phyloP scores from a whole-genome alignment of 2,888 invertebrate species.

The Branchellion lobata region DNA sequence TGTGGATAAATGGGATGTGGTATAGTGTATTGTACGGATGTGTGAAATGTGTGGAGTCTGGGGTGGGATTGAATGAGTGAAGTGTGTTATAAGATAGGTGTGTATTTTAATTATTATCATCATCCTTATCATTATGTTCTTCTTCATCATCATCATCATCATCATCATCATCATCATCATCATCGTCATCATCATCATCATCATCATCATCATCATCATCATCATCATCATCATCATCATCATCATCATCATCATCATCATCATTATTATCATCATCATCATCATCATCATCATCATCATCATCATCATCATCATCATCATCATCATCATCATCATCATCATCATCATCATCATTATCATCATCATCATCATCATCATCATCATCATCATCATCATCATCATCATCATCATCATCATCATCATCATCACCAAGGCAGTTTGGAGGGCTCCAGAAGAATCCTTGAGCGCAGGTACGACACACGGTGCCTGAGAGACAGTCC shows the following conservation, averaged over 20 bases:
- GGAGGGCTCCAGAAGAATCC: constrained; percentile 7
- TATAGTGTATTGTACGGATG: too few relatives aligned
- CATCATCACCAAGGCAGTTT: background rate
- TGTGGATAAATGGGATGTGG: too few relatives aligned
- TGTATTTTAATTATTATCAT: too few relatives aligned
- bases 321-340: background rate
- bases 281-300: background rate
- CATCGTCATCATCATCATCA: background rate
- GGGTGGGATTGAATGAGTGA: too few relatives aligned
- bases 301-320: constrained; percentile 1
- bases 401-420: constrained; percentile 15
- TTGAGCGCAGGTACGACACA: background rate
- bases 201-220: constrained; percentile 14
- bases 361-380: background rate
- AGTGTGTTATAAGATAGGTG: background rate
- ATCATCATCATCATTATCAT: constrained; percentile 5
- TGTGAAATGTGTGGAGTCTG: too few relatives aligned
- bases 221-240: constrained; percentile 30
- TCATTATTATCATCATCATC: constrained; percentile 8
- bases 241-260: background rate
- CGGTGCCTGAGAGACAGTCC: background rate
- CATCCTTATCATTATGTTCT: too few relatives aligned
- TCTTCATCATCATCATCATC: constrained; percentile 18
- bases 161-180: constrained; percentile 30
- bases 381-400: background rate